phyloP scores from a whole-genome alignment of 2,888 invertebrate species.

The Tetanocera ferruginea region DNA sequence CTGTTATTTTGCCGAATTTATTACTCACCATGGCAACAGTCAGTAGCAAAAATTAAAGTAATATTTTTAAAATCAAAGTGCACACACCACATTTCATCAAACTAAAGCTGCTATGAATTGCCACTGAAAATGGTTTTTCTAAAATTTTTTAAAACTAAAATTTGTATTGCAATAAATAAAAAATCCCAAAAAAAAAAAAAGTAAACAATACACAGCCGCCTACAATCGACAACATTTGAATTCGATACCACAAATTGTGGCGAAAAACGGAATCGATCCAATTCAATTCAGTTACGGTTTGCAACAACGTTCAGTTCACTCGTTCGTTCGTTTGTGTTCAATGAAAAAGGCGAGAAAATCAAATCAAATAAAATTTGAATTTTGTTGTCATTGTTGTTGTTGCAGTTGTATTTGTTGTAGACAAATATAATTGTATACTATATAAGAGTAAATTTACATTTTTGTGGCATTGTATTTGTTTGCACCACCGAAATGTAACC shows the following conservation, averaged over 20 bases:
- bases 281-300: neutral
- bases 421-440: neutral
- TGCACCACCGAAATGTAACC: too few relatives aligned
- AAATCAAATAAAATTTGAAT: conserved; percentile 3
- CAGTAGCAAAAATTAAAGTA: too few relatives aligned
- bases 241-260: conserved; percentile 27
- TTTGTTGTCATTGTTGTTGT: neutral
- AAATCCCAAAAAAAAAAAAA: too few relatives aligned
- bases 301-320: neutral
- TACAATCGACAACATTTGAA: neutral
- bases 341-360: conserved; percentile 18
- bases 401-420: neutral
- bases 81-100: too few relatives aligned
- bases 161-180: too few relatives aligned
- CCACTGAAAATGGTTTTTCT: too few relatives aligned
- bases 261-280: conserved; percentile 11
- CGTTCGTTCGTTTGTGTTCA: neutral
- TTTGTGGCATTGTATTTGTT: neutral
- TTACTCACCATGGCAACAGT: too few relatives aligned
- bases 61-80: too few relatives aligned
- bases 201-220: too few relatives aligned
- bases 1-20: too few relatives aligned
- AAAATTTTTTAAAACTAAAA: too few relatives aligned
- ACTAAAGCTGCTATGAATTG: too few relatives aligned
- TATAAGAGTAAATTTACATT: neutral